phyloP scores from a whole-genome alignment of 2,113 vertebrate genomes.

The Chrysochloris asiatica region DNA sequence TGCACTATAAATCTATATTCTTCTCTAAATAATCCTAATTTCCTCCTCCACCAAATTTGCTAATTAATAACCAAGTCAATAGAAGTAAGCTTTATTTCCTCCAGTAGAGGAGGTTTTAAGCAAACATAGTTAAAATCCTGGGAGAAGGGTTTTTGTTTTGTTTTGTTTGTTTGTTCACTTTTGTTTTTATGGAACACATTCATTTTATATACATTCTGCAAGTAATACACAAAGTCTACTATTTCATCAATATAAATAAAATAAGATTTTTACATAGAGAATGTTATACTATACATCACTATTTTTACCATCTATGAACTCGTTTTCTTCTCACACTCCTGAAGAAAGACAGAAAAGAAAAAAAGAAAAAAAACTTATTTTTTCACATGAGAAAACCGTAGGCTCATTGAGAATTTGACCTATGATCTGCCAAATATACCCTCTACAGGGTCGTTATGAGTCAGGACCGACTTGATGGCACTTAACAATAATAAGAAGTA shows the following conservation, averaged over 20 bases:
- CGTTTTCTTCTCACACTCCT: slow-evolving; percentile 9
- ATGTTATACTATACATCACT: not conserved
- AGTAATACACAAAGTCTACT: not conserved
- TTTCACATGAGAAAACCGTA: not conserved
- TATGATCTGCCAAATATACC: not conserved
- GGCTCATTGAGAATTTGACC: too few species aligned
- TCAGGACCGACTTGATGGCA: too few species aligned
- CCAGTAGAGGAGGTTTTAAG: not conserved
- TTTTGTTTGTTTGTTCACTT: not conserved
- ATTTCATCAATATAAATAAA: not conserved
- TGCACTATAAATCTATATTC: too few species aligned
- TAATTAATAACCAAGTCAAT: not conserved
- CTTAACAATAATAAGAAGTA: too few species aligned
- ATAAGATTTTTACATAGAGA: not conserved
- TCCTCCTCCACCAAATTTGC: not conserved
- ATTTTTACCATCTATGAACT: not conserved
- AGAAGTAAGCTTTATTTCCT: not conserved
- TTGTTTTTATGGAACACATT: not conserved
- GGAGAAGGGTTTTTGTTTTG: not conserved
- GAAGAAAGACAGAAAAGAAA: not conserved
- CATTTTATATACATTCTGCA: not conserved
- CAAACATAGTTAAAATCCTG: not conserved
- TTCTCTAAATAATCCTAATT: not conserved
- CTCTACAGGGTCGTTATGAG: too few species aligned
- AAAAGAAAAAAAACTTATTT: not conserved